Base-by-base conservation (phyloP, 2,113 vertebrate genomes). In the Calcarius ornatus region DNA sequence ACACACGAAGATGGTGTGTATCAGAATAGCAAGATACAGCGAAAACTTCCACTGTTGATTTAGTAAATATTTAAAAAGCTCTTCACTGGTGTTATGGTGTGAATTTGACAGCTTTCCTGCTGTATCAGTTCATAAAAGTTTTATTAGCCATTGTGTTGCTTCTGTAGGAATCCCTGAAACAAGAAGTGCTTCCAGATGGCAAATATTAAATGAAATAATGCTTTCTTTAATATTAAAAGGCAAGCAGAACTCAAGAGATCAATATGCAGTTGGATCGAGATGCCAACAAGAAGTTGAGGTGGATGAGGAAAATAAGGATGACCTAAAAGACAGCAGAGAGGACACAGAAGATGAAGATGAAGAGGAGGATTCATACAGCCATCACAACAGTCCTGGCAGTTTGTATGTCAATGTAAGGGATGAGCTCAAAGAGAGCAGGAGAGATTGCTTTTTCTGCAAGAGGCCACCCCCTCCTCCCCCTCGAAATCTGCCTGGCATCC, bases 381-480 rank as follows among this genome's bases (percentile, higher is more conserved):
- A 57, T 82, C 30, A 9, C 37, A 86, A 69, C 71, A 89, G 91
- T 64, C 94, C 97, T 21, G 88, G 97, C 5, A 80, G 95, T 61
- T 73, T 98, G 71, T 98, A 98, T 27, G 97, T 96, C 96, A 97
- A 93, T 68, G 88, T 98, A 78, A 70, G 95, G 33, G 92, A 42
- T 18, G 40, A 69, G 31, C 68, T 86, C 1, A 28, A 91, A 56
- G 20, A 31, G 15, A 65, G 51, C 23, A 37, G 72, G 42, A 90
- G n/a, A 90, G 45, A 68, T 23, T 23, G 6, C 6, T 77, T 76
- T 38, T 8, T 24, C 24, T 60, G 59, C 84, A 97, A 96, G 84
- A 97, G 98, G 72, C 98, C 98, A 7, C 98, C 98, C 9, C 97
- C 94, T 11, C 98, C 98, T 6, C 88, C 76, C 19, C 99, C 98